phyloP scores from a whole-genome alignment of 2,797 vertebrate genomes.

The Tapera naevia region DNA sequence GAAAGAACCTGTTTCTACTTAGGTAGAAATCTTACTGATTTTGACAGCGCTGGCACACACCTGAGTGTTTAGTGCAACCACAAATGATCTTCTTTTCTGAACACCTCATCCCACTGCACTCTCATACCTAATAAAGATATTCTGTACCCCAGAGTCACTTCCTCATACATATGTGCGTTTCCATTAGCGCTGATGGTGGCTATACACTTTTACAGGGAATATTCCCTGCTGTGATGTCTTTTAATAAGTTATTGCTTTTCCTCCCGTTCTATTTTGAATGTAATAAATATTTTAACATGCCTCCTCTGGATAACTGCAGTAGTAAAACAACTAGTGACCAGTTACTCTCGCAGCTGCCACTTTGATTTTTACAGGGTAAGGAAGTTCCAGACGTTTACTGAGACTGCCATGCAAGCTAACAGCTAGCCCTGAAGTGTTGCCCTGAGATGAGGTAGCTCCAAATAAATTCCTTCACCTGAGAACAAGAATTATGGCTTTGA shows the following conservation, averaged over 20 bases:
- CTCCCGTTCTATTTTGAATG: conserved; percentile 11
- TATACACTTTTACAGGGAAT: background rate
- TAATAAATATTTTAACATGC: conserved; percentile 30
- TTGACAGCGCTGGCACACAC: background rate
- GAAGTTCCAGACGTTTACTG: conserved; percentile 8
- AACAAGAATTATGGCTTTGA: background rate
- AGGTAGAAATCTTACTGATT: background rate
- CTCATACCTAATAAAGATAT: background rate
- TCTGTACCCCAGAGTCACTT: background rate
- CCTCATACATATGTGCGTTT: background rate
- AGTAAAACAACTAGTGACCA: conserved; percentile 2
- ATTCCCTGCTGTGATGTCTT: background rate
- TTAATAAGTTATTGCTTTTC: conserved; percentile 22
- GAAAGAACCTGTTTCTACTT: background rate
- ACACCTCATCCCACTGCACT: background rate
- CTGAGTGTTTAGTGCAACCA: background rate
- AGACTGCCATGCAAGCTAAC: background rate
- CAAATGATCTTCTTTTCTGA: background rate
- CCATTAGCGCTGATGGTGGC: background rate
- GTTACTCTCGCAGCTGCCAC: background rate
- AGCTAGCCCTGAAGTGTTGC: background rate
- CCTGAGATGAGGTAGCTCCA: background rate
- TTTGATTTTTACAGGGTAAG: conserved; percentile 7
- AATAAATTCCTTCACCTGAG: background rate
- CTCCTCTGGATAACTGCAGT: background rate